A percentile compares a stretch with the other conserved stretches of the same genome.
Evolutionary conservation across 2,113 vertebrate species (phyloP).

Genomic region (Onychorhynchus coronatus): DNA sequence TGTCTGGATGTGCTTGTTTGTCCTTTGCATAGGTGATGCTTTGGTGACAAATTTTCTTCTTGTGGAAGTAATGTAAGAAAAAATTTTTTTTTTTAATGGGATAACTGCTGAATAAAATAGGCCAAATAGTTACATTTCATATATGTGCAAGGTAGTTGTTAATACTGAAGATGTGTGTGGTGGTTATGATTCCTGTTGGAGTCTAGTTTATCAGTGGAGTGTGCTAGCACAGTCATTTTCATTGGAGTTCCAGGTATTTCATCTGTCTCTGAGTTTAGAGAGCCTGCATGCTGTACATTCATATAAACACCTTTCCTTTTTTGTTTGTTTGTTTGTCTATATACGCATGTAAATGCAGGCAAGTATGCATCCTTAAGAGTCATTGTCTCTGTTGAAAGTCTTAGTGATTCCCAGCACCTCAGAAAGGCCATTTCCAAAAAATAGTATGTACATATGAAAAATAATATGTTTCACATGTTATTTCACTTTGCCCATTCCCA

Average conservation of each 20-base stretch:
- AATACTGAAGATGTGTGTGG: not conserved
- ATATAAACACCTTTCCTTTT: not conserved
- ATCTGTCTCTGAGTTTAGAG: not conserved
- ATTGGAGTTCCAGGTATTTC: not conserved
- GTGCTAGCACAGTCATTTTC: not conserved
- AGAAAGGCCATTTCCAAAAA: not conserved
- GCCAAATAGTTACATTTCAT: not conserved
- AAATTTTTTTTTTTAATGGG: not conserved
- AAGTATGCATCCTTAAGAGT: not conserved
- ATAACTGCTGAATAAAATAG: not conserved
- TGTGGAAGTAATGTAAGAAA: not conserved
- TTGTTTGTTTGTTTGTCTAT: not conserved
- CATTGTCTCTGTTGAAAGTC: not conserved
- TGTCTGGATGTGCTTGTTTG: not conserved
- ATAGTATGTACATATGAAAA: constrained; percentile 32
- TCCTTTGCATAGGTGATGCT: not conserved
- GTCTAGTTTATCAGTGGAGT: not conserved
- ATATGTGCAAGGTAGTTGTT: not conserved
- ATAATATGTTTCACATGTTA: constrained; percentile 43
- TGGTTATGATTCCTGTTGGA: not conserved
- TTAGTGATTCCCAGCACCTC: not conserved
- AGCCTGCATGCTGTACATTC: not conserved
- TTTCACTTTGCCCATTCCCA: not conserved
- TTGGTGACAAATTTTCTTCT: not conserved
- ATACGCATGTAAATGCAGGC: not conserved